Evolutionary conservation across 2,113 vertebrate genomes (phyloP), one percentile per base, ranked within the genome.

Genomic region (Zosterops japonicus): DNA sequence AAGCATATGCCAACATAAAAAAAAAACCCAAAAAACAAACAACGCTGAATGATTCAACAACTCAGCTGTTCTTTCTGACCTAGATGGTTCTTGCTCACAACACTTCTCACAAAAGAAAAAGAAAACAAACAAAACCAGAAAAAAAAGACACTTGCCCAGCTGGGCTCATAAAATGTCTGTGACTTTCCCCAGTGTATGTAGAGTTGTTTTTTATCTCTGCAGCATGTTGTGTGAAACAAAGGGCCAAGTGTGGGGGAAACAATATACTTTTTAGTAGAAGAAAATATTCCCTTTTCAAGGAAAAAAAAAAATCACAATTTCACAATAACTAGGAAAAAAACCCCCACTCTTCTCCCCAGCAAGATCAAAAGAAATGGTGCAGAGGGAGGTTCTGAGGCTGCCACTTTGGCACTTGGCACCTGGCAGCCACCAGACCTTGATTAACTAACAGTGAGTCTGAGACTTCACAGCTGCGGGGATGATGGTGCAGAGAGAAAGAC

Each of bases 101-200:
- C 6, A 87, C 16, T 21, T 68, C 16, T 71, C 4, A 2, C 7
- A 63, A 70, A 70, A 61, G 5, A 44, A 90, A 52, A 65, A 46
- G 4, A 16, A 31, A 35, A 15, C 8, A 9, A 61, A 35, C 4
- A 50, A 47, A 86, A 31, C 1, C 3, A 44, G 13, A 14, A 44
- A 57, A 71, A 71, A 70, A 36, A 21, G 0, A 1, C 1, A 0
- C 3, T 77, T 64, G 5, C 52, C 41, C 52, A 78, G 8, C 11
- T 70, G 46, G 39, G 18, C 15, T 84, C 24, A 60, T 55, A 50
- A 92, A 93, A 60, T 16, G 2, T 44, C 13, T 85, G 41, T 71
- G 33, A 59, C 6, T 92, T 85, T 85, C 21, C 21, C 35, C 16
- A 24, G 24, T 3, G 9, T 33, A 18, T 3, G 2, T 3, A 28